Conservation (phyloP, 2,888 invertebrate genomes). For the Sipha maydis region DNA sequence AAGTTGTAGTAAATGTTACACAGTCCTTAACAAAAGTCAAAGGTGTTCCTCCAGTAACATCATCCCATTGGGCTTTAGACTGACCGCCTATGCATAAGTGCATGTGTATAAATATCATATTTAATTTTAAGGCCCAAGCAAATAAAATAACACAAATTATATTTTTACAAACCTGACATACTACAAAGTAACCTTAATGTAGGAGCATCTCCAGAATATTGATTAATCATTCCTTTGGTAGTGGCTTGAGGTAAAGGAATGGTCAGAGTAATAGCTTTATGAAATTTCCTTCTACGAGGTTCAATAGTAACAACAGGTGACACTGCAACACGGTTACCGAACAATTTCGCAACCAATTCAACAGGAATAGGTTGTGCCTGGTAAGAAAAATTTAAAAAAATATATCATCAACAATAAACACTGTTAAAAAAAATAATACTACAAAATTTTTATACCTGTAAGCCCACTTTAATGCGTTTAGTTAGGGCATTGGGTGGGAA, state of each 20-base stretch:
- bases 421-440: not conserved
- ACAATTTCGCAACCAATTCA: constrained; percentile 84
- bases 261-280: constrained; percentile 96
- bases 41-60: constrained; percentile 98
- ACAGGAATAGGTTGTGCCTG: constrained; percentile 92
- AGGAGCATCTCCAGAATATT: constrained; percentile 81
- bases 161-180: constrained; percentile 79
- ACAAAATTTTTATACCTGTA: constrained; percentile 75
- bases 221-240: constrained; percentile 84
- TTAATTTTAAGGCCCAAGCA: not conserved
- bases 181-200: constrained; percentile 92
- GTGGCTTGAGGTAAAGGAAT: constrained; percentile 85
- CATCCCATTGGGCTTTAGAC: constrained; percentile 98
- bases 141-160: not conserved
- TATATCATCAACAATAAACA: not conserved
- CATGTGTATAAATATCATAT: no score
- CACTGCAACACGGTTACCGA: constrained; percentile 96
- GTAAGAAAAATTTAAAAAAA: not conserved
- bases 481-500: constrained; percentile 97
- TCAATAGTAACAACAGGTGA: constrained; percentile 99
- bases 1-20: constrained; percentile 98
- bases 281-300: constrained; percentile 96
- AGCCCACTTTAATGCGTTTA: constrained; percentile 98
- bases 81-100: constrained; percentile 78
- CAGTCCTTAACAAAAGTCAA: constrained; percentile 95